Conservation (phyloP, 2,888 invertebrate species). For the Drosophila nr. perissopoda region DNA sequence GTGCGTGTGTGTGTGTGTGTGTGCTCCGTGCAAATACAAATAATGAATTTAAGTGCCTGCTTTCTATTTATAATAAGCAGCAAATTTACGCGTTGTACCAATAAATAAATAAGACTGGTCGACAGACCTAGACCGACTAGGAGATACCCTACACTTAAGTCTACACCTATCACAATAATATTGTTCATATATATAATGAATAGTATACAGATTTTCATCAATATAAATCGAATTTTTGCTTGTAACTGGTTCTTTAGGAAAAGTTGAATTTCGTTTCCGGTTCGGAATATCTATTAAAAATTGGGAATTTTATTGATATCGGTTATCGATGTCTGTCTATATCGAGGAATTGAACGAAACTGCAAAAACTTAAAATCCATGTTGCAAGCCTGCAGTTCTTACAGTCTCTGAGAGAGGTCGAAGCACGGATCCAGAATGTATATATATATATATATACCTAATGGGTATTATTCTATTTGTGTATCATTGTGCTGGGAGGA, state of each 20-base stretch:
- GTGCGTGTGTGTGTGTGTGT: not conserved
- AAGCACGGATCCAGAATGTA: not conserved
- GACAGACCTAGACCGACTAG: not conserved
- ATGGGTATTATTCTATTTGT: not conserved
- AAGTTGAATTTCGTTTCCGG: not conserved
- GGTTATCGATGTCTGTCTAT: not conserved
- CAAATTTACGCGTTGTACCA: slow-evolving; percentile 6
- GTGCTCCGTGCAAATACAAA: not conserved
- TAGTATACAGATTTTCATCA: not conserved
- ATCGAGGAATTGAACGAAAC: not conserved
- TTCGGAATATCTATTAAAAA: not conserved
- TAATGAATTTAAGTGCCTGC: not conserved
- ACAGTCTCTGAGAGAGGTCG: not conserved
- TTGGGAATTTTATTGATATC: too few species aligned
- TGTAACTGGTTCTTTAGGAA: not conserved
- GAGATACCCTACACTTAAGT: not conserved
- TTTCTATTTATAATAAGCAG: slow-evolving; percentile 14
- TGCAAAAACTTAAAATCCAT: not conserved
- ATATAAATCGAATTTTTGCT: not conserved
- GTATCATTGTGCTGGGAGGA: not conserved
- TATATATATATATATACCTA: not conserved
- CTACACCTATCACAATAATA: not conserved
- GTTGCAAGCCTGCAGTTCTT: not conserved
- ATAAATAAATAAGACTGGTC: not conserved
- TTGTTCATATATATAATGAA: not conserved